Percentiles rank a stretch among this genome's conserved stretches.
Evolutionary conservation across 2,113 vertebrate species (phyloP).

Genomic region (Dasyprocta punctata): DNA sequence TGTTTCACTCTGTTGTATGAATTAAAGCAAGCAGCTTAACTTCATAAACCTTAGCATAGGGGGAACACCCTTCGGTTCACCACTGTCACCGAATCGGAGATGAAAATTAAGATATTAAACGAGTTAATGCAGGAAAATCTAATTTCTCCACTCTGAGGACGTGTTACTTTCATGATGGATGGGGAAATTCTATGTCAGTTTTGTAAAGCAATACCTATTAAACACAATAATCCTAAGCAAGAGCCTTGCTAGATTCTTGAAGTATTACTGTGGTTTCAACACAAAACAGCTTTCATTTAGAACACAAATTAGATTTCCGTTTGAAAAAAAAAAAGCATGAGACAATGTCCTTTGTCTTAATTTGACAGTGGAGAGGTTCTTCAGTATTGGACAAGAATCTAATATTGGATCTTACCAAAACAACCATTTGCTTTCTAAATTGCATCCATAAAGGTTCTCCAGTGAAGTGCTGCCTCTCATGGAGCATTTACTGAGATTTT

Average conservation of each 20-base stretch:
- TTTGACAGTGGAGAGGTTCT: constrained; percentile 66
- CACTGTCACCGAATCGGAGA: not conserved
- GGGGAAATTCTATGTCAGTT: constrained; percentile 10
- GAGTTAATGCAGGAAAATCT: not conserved
- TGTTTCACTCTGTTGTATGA: not conserved
- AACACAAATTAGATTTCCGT: constrained; percentile 57
- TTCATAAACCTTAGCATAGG: not conserved
- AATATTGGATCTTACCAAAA: constrained; percentile 64
- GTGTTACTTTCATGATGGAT: not conserved
- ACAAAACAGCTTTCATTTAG: constrained; percentile 68
- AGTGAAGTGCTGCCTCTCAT: constrained; percentile 32
- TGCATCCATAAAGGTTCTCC: constrained; percentile 43
- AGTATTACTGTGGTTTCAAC: constrained; percentile 23
- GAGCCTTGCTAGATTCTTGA: constrained; percentile 43
- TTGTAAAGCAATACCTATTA: constrained; percentile 6
- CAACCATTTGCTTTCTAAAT: constrained; percentile 66
- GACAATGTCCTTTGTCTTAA: constrained; percentile 70
- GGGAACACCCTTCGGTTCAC: not conserved
- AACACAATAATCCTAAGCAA: constrained; percentile 14
- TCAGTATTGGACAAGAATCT: constrained; percentile 73
- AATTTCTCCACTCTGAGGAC: not conserved
- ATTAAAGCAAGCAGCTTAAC: not conserved
- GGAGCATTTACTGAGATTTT: constrained; percentile 40
- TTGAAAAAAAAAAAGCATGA: constrained; percentile 58
- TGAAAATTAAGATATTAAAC: constrained; percentile 5